Conservation (phyloP, 35 echinoderm and acorn worm genomes). For the Diadema setosum region DNA sequence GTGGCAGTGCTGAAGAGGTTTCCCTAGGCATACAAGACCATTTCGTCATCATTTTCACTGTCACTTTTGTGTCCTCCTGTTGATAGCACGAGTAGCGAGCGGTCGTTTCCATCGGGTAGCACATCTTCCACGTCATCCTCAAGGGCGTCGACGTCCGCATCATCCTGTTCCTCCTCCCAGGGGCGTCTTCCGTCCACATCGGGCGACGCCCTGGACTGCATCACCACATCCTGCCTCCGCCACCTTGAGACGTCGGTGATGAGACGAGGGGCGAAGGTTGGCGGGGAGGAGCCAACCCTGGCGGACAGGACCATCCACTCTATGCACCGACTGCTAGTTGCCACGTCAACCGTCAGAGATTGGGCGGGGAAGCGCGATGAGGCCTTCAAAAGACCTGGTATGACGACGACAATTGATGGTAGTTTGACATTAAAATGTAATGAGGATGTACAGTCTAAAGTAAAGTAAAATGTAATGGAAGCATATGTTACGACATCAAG, state of each 20-base stretch:
- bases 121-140: not conserved
- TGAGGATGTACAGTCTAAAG: too few species aligned
- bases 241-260: not conserved
- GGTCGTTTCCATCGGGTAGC: not conserved
- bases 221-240: not conserved
- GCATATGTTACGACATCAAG: too few species aligned
- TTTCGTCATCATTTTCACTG: too few species aligned
- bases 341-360: not conserved
- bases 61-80: not conserved
- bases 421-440: too few species aligned
- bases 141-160: not conserved
- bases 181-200: not conserved
- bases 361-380: not conserved
- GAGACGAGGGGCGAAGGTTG: not conserved
- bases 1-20: too few species aligned
- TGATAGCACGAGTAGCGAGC: not conserved
- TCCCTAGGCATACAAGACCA: too few species aligned
- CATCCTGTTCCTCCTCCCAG: not conserved
- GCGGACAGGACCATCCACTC: constrained; percentile 9
- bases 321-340: constrained; percentile 1
- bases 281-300: not conserved
- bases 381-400: not conserved
- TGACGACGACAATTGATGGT: too few species aligned
- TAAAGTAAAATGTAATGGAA: too few species aligned
- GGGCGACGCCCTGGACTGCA: not conserved